Conservation (phyloP, 2,113 vertebrate species). For the Chinchilla lanigera region DNA sequence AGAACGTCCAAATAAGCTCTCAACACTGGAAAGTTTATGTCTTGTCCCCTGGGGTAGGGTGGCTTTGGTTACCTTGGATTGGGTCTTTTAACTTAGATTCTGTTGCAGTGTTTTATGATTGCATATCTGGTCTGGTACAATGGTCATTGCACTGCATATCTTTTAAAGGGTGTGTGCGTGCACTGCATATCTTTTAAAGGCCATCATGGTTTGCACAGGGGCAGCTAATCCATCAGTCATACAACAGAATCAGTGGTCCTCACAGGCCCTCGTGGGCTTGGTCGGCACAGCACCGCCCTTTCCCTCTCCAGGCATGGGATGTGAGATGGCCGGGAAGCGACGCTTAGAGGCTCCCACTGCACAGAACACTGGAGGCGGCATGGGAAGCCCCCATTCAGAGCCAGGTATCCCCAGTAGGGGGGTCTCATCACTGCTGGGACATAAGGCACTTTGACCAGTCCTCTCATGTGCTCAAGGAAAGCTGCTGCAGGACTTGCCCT, state of each 20-base stretch:
- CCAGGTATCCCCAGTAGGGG: background rate
- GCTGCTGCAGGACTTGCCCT: background rate
- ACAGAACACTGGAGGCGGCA: background rate
- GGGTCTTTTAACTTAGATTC: background rate
- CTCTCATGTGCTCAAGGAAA: too few species aligned
- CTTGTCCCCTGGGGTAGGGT: background rate
- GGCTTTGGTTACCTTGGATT: background rate
- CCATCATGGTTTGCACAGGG: background rate
- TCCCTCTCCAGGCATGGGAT: background rate
- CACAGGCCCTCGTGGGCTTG: background rate
- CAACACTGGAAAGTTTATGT: background rate
- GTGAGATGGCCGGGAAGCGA: background rate
- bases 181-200: background rate
- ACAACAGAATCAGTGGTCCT: rapidly evolving
- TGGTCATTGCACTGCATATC: background rate
- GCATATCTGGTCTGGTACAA: background rate
- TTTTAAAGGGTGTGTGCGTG: background rate
- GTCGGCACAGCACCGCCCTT: background rate
- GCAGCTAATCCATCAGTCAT: too few species aligned
- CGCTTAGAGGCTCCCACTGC: background rate
- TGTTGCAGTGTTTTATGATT: background rate
- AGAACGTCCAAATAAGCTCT: too few species aligned
- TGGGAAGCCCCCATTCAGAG: background rate
- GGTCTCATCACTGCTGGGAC: background rate
- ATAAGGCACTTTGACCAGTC: background rate